Evolutionary conservation across 2,888 invertebrate genomes (phyloP).

Genomic region (Diaphora mendica): DNA sequence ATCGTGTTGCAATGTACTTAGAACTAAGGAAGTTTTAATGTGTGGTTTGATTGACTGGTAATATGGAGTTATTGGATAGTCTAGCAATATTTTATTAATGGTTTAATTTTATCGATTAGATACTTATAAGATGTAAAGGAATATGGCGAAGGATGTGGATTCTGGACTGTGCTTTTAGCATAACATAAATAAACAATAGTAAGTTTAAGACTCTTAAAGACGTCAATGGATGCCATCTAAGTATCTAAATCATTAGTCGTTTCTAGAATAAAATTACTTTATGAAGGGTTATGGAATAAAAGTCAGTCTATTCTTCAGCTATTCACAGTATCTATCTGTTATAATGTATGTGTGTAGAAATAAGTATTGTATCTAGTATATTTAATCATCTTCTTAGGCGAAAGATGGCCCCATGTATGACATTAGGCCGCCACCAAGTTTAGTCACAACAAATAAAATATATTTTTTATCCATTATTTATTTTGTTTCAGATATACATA

Average conservation of each 20-base stretch:
- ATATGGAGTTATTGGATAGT: slow-evolving; percentile 12
- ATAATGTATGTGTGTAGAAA: no score
- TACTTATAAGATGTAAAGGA: neutral
- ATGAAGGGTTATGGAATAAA: neutral
- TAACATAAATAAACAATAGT: neutral
- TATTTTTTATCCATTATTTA: slow-evolving; percentile 17
- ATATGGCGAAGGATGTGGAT: neutral
- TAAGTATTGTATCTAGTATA: neutral
- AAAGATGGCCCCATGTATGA: no score
- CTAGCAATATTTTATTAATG: slow-evolving; percentile 9
- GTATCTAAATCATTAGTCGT: neutral
- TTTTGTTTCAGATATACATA: slow-evolving; percentile 60
- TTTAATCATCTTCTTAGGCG: neutral
- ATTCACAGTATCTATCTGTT: neutral
- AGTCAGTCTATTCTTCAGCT: neutral
- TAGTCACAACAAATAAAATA: no score
- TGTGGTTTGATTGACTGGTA: slow-evolving; percentile 18
- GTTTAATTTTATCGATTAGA: slow-evolving; percentile 1
- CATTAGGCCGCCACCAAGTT: no score
- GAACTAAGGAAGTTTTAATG: slow-evolving; percentile 9
- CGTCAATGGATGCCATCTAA: neutral
- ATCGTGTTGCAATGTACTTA: slow-evolving; percentile 33
- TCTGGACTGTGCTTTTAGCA: neutral
- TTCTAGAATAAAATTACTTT: neutral
- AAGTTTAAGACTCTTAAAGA: neutral